phyloP scores from a whole-genome alignment of 2,113 vertebrate genomes.

The Thymallus thymallus region DNA sequence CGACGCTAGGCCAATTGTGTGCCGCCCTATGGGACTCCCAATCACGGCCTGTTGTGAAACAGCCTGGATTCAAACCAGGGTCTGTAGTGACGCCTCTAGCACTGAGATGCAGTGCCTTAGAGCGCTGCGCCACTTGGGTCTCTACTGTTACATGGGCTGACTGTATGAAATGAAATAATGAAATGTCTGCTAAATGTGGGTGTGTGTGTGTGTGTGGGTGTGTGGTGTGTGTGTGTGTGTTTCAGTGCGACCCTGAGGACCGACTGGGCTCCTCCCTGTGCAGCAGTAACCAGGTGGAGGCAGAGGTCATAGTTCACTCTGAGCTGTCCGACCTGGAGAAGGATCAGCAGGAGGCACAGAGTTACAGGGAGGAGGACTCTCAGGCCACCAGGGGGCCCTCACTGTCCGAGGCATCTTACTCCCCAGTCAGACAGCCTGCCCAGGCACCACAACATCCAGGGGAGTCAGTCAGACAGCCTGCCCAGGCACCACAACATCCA shows the following conservation, averaged over 20 bases:
- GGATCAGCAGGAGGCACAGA: constrained; percentile 43
- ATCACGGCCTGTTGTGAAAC: no score
- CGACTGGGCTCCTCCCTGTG: constrained; percentile 68
- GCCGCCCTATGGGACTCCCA: no score
- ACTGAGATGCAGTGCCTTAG: no score
- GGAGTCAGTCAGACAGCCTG: constrained; percentile 34
- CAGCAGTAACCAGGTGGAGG: constrained; percentile 86
- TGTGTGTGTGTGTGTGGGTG: background rate
- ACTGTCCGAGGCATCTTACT: constrained; percentile 47
- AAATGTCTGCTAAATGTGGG: background rate
- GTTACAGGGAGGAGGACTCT: constrained; percentile 23
- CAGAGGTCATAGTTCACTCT: constrained; percentile 94
- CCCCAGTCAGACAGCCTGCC: constrained; percentile 39
- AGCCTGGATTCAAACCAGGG: no score
- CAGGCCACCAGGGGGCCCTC: constrained; percentile 51
- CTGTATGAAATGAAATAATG: background rate
- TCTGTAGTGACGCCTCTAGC: no score
- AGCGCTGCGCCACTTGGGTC: no score
- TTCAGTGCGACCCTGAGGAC: constrained; percentile 59
- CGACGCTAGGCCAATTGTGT: no score
- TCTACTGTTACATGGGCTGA: no score
- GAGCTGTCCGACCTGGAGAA: constrained; percentile 81
- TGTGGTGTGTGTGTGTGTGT: constrained; percentile 10
- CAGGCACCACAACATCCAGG: constrained; percentile 17
- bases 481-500: constrained; percentile 14